Percentiles rank a stretch among this genome's conserved stretches.
Evolutionary conservation across 1,140 invertebrate genomes (phyloP).

Genomic region (Danaus plexippus): DNA sequence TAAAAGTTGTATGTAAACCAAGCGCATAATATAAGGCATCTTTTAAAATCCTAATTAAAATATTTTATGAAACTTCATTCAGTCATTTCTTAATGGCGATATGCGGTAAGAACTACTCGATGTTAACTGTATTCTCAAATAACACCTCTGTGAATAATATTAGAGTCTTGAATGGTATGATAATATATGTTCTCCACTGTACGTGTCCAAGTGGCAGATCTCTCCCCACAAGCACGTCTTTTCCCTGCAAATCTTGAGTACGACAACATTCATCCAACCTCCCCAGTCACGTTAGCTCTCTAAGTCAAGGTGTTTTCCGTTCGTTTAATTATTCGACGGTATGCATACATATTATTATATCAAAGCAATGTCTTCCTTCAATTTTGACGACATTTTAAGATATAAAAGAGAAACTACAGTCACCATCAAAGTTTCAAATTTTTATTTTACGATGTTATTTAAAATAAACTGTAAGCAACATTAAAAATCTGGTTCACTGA

Average conservation of each 20-base stretch:
- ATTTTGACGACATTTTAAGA: too few species aligned
- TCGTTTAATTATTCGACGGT: slow-evolving; percentile 33
- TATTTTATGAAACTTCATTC: slow-evolving; percentile 61
- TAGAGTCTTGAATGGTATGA: slow-evolving; percentile 13
- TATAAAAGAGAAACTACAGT: too few species aligned
- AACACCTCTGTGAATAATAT: slow-evolving; percentile 4
- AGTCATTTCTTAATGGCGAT: slow-evolving; percentile 51
- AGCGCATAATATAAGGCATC: too few species aligned
- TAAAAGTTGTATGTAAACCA: not conserved
- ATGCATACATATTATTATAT: slow-evolving; percentile 3
- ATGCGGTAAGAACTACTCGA: slow-evolving; percentile 22
- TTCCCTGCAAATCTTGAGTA: slow-evolving; percentile 53
- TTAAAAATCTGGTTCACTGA: not conserved
- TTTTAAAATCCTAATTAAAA: slow-evolving; percentile 9
- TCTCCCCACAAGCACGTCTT: slow-evolving; percentile 28
- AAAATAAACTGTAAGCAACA: too few species aligned
- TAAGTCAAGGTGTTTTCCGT: slow-evolving; percentile 35
- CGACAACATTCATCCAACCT: slow-evolving; percentile 42
- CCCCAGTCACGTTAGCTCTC: slow-evolving; percentile 25
- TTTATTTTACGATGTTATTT: too few species aligned
- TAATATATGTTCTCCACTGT: slow-evolving; percentile 16
- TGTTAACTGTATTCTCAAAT: slow-evolving; percentile 11
- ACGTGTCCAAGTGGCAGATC: slow-evolving; percentile 56
- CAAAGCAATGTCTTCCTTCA: too few species aligned
- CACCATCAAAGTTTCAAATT: too few species aligned